Evolutionary conservation across 2,888 invertebrate species (phyloP).

Genomic region (Drosophila mulleri): DNA sequence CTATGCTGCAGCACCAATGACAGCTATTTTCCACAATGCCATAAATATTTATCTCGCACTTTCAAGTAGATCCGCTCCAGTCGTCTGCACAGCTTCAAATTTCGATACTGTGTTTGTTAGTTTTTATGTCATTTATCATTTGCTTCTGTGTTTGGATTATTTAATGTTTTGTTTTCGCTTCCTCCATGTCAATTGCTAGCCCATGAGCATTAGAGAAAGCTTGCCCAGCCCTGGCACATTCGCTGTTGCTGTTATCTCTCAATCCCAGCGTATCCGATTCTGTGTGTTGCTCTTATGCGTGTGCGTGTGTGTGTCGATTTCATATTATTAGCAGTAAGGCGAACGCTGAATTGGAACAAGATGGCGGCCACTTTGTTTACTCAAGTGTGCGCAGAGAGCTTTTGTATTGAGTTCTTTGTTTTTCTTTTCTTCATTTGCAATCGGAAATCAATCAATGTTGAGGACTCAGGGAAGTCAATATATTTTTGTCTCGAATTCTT

Average conservation of each 20-base stretch:
- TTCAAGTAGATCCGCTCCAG: constrained; percentile 25
- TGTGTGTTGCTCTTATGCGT: constrained; percentile 15
- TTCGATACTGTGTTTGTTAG: constrained; percentile 34
- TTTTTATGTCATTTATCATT: constrained; percentile 59
- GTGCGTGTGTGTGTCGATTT: constrained; percentile 23
- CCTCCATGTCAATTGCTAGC: constrained; percentile 5
- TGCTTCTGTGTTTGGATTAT: constrained; percentile 56
- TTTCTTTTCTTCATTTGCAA: constrained; percentile 17
- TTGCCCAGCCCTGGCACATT: constrained; percentile 31
- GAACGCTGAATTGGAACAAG: constrained; percentile 58
- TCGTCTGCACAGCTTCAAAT: constrained; percentile 21
- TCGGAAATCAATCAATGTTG: constrained; percentile 32
- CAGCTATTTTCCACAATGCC: constrained; percentile 7
- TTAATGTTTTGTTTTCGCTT: constrained; percentile 58
- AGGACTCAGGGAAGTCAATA: constrained; percentile 27
- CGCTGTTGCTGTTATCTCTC: constrained; percentile 38
- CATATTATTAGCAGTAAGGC: constrained; percentile 39
- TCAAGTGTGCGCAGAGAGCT: constrained; percentile 47
- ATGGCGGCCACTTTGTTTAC: constrained; percentile 57
- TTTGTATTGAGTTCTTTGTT: constrained; percentile 29
- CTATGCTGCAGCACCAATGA: background rate
- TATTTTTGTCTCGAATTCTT: constrained; percentile 11
- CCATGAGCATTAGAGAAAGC: constrained; percentile 43
- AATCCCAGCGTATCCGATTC: constrained; percentile 43
- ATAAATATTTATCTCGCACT: constrained; percentile 21